Base-by-base conservation (phyloP, 2,113 vertebrate genomes). In the Chaetops frenatus region DNA sequence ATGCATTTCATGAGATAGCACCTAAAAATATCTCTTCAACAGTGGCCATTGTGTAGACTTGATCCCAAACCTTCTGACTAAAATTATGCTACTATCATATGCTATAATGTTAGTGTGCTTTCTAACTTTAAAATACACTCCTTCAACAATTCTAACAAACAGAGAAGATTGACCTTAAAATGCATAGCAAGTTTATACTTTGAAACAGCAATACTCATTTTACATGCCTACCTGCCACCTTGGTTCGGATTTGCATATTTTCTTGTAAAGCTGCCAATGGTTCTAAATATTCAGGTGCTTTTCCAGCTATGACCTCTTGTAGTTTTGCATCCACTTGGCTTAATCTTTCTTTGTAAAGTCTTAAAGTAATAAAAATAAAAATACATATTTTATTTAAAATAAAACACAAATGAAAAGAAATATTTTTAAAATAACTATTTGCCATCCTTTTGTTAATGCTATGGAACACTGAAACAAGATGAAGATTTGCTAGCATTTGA, bases 201-300 rank as follows among this genome's bases (percentile, higher is more conserved):
- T 88, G 71, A 80, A 94, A 89, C 11, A 86, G 80, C 84, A 96
- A 91, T 79, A 82, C 29, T 78, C 54, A 65, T 93, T 97, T 95
- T 60, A 90, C n/a, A 57, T 53, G 90, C 98, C 93, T 97, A 99
- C 99, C 99, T 92, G 99, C 99, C 76, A 99, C 99, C 98, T 99
- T 99, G 91, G 99, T 99, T 97, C 99, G 98, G 93, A 99, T 99
- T 97, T 99, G 99, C 99, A 99, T 99, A 97, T 99, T 99, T 98
- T 99, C 99, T 98, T 99, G 99, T 90, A 99, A 98, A 96, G 99
- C 99, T 95, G 99, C 99, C 91, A 99, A 95, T 42, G 99, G 99
- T 93, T 99, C 99, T 97, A 99, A 98, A 97, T 99, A 99, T 91
- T 99, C 99, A 20, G 99, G 98, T 91, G 99, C 99, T 97, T 99